phyloP scores from a whole-genome alignment of 2,113 vertebrate genomes.

The Sylvietta virens region DNA sequence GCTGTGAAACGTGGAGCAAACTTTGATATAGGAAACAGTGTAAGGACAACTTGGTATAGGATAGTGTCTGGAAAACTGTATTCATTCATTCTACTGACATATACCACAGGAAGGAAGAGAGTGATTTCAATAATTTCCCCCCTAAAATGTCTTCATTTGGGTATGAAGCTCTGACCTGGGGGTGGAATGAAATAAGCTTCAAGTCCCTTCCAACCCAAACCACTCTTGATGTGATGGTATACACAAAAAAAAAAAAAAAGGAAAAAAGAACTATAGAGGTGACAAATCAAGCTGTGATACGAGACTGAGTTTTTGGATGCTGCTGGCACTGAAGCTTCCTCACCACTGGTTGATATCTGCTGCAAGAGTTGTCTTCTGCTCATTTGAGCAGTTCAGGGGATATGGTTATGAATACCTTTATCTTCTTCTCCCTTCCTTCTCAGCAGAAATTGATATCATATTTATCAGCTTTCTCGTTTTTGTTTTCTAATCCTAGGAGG shows the following conservation, averaged over 20 bases:
- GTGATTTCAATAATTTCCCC: accelerated
- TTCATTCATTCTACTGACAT: background rate
- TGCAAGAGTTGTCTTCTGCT: background rate
- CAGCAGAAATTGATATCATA: background rate
- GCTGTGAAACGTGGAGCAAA: background rate
- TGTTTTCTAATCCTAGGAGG: background rate
- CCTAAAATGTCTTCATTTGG: background rate
- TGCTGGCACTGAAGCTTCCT: background rate
- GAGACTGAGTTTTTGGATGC: background rate
- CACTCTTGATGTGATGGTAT: background rate
- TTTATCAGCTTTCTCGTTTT: background rate
- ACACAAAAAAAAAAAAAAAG: too few relatives aligned
- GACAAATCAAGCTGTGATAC: background rate
- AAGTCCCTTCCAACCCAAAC: background rate
- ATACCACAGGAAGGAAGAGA: background rate
- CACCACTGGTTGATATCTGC: background rate
- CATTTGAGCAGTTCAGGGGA: background rate
- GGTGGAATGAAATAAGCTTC: background rate
- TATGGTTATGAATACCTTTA: background rate
- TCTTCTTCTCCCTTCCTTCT: background rate
- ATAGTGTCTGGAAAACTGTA: background rate
- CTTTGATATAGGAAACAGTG: background rate
- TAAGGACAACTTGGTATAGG: background rate
- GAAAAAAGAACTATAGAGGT: accelerated
- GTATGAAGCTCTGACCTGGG: background rate